phyloP scores from a whole-genome alignment of 2,113 vertebrate genomes.

The Echinops telfairi region DNA sequence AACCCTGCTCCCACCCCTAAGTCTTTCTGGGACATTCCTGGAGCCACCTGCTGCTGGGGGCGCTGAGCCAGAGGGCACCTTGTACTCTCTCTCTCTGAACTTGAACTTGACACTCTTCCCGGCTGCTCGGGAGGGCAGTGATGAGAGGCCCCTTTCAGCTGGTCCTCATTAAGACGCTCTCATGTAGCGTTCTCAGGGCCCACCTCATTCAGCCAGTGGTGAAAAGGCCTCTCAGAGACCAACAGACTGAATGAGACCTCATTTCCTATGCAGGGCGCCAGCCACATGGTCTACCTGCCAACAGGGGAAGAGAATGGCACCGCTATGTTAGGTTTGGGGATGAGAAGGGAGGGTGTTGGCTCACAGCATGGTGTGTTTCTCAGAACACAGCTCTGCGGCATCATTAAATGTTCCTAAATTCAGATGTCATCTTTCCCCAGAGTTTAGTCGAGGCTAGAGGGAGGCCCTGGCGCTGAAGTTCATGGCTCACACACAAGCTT shows the following conservation, averaged over 20 bases:
- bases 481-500: slow-evolving; percentile 75
- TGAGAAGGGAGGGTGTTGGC: not conserved
- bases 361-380: slow-evolving; percentile 37
- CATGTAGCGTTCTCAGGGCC: not conserved
- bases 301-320: slow-evolving; percentile 33
- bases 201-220: not conserved
- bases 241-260: not conserved
- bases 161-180: not conserved
- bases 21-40: not conserved
- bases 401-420: slow-evolving; percentile 73
- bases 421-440: slow-evolving; percentile 76
- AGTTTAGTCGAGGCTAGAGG: slow-evolving; percentile 74
- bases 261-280: not conserved
- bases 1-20: rapidly evolving
- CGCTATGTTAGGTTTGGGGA: not conserved
- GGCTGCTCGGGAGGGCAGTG: not conserved
- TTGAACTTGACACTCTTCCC: not conserved
- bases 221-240: slow-evolving; percentile 1
- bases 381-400: slow-evolving; percentile 41
- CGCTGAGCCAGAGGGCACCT: not conserved
- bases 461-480: slow-evolving; percentile 71
- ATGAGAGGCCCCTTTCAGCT: not conserved
- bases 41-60: rapidly evolving
- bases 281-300: not conserved
- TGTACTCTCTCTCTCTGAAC: not conserved